Percentiles rank a stretch among this genome's conserved stretches.
Conservation (phyloP, 2,888 invertebrate species). For the Troilus luridus region DNA sequence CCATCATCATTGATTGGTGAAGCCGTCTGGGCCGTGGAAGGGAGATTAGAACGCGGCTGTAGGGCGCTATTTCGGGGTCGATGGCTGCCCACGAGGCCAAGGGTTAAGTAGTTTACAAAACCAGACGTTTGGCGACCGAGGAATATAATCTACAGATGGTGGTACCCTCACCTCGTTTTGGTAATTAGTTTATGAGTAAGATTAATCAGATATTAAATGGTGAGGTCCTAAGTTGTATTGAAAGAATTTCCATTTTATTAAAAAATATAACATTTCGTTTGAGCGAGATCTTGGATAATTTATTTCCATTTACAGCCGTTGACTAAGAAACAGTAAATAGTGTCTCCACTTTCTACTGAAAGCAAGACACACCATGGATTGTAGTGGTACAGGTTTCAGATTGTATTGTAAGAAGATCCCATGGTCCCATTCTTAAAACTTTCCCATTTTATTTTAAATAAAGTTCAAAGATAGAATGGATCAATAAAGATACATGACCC, state of each 20-base stretch:
- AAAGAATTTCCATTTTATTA: background rate
- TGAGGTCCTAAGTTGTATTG: background rate
- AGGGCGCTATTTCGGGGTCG: background rate
- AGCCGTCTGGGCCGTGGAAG: background rate
- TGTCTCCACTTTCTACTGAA: no score
- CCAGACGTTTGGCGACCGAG: background rate
- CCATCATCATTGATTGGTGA: slow-evolving; percentile 27
- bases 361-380: no score
- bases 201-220: background rate
- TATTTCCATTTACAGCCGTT: no score
- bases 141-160: background rate
- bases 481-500: no score
- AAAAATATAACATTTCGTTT: no score
- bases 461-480: no score
- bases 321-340: no score
- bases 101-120: slow-evolving; percentile 9
- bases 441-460: no score
- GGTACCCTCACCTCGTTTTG: background rate
- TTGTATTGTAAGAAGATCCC: no score
- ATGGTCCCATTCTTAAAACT: no score
- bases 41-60: background rate
- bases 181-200: background rate
- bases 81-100: background rate
- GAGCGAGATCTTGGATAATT: no score
- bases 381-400: no score